These are phyloP conservation scores for Micromussa lordhowensis DNA, from an alignment of 92 coral and sea anemone species.

Conservation along the genomic window DNA sequence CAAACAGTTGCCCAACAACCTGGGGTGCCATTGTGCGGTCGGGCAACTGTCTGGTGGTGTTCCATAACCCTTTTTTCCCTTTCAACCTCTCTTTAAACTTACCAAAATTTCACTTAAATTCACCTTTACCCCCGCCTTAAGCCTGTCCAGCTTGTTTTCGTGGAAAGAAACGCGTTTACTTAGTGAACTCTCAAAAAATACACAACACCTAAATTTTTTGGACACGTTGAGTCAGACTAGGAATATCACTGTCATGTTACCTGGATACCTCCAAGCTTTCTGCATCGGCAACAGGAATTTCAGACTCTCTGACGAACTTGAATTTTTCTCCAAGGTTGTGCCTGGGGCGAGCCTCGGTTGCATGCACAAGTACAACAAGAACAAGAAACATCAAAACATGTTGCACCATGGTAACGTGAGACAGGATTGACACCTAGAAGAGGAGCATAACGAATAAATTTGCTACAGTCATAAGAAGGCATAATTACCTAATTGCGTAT, in stretches of 20 bases:
- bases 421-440: background rate
- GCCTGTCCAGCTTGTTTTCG: too few relatives aligned
- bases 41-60: too few relatives aligned
- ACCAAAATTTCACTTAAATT: too few relatives aligned
- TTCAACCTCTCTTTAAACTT: too few relatives aligned
- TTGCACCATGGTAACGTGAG: constrained; percentile 4
- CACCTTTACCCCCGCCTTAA: too few relatives aligned
- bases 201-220: too few relatives aligned
- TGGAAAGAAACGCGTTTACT: too few relatives aligned
- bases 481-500: background rate
- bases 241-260: background rate
- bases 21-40: too few relatives aligned
- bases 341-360: constrained; percentile 29
- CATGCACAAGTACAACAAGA: constrained; percentile 1
- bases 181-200: too few relatives aligned
- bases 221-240: too few relatives aligned
- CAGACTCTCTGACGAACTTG: background rate
- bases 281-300: constrained; percentile 7
- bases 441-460: background rate
- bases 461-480: background rate
- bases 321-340: constrained; percentile 12
- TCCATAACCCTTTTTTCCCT: too few relatives aligned
- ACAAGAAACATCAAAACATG: background rate
- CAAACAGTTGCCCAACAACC: too few relatives aligned
- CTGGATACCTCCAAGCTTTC: background rate